Percentiles rank a stretch among this genome's conserved stretches.
Conservation (phyloP, 2,888 invertebrate genomes). For the Dermolepida albohirtum region DNA sequence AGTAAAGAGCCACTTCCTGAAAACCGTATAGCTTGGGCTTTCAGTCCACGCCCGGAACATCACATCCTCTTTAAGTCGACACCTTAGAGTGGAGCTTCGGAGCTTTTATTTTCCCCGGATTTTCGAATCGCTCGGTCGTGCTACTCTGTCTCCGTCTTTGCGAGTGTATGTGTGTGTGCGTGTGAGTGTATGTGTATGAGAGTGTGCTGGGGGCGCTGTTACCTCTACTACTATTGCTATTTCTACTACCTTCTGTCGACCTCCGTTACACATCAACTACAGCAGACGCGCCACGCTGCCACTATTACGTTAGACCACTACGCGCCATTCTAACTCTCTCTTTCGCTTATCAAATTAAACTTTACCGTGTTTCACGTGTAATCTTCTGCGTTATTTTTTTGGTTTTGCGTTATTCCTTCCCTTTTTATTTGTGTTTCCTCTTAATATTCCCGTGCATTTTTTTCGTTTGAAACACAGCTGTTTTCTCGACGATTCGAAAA, state of each 20-base stretch:
- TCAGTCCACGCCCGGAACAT: conserved; percentile 45
- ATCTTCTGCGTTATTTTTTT: background rate
- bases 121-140: conserved; percentile 35
- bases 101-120: conserved; percentile 33
- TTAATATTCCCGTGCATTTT: no score
- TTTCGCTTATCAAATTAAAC: conserved; percentile 33
- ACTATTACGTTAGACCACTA: conserved; percentile 4
- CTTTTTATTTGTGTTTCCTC: background rate
- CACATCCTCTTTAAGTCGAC: conserved; percentile 54
- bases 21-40: conserved; percentile 48
- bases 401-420: background rate
- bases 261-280: conserved; percentile 21
- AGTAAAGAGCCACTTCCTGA: conserved; percentile 53
- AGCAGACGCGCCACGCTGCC: background rate
- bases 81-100: conserved; percentile 46
- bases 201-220: conserved; percentile 17
- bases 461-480: no score
- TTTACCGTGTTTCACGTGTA: conserved; percentile 24
- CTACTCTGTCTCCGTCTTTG: conserved; percentile 21
- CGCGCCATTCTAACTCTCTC: conserved; percentile 24
- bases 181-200: background rate
- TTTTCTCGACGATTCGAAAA: no score
- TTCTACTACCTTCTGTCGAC: conserved; percentile 28
- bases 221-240: conserved; percentile 15
- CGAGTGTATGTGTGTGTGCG: conserved; percentile 24